phyloP scores from a whole-genome alignment of 92 coral and sea anemone genomes.

The Umimayanthus kanabou region DNA sequence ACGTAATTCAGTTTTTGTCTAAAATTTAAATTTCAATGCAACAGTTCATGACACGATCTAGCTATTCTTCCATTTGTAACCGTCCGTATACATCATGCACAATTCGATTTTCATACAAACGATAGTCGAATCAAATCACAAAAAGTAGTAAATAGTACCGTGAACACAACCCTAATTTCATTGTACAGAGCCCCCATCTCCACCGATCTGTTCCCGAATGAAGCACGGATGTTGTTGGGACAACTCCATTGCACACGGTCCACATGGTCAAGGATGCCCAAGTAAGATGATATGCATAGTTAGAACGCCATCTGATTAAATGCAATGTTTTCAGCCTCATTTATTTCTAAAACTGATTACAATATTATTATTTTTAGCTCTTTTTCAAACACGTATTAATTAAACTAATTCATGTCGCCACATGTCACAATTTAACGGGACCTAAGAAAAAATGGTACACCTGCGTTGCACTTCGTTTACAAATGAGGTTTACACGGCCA shows the following conservation, averaged over 20 bases:
- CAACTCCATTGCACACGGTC: conserved; percentile 55
- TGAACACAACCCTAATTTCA: background rate
- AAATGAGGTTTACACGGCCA: too few relatives aligned
- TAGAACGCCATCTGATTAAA: background rate
- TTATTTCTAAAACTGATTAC: background rate
- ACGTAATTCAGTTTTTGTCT: too few relatives aligned
- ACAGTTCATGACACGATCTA: background rate
- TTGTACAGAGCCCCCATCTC: conserved; percentile 61
- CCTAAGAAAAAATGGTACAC: too few relatives aligned
- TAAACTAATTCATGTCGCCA: too few relatives aligned
- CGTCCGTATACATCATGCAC: too few relatives aligned
- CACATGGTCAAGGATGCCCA: conserved; percentile 63
- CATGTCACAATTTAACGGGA: too few relatives aligned
- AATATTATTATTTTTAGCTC: too few relatives aligned
- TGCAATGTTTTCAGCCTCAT: background rate
- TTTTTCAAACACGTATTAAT: too few relatives aligned
- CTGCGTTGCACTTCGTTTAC: too few relatives aligned
- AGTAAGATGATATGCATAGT: conserved; percentile 29
- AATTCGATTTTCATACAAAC: background rate
- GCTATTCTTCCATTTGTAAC: too few relatives aligned
- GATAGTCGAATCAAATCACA: background rate
- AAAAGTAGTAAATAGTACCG: background rate
- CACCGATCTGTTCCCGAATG: conserved; percentile 58
- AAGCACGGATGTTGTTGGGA: conserved; percentile 72
- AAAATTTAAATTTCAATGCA: background rate